Evolutionary conservation across 2,888 invertebrate species (phyloP).

Genomic region (Lasioglossum marginatum): DNA sequence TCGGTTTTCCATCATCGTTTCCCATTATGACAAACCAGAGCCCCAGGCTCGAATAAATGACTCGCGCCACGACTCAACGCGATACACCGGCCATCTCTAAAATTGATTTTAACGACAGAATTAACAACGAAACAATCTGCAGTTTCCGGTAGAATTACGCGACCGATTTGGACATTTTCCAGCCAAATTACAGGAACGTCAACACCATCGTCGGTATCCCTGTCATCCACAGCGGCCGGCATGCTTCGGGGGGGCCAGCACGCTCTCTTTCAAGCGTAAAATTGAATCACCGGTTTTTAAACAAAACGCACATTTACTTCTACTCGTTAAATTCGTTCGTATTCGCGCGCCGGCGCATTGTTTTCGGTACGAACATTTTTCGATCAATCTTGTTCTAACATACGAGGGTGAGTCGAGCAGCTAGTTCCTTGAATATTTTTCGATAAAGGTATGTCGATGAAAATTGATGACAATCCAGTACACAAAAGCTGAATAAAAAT

Average conservation of each 20-base stretch:
- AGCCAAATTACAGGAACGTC: constrained; percentile 73
- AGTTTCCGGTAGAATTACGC: constrained; percentile 63
- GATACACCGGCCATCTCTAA: constrained; percentile 21
- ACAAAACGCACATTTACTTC: constrained; percentile 66
- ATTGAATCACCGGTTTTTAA: constrained; percentile 74
- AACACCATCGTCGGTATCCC: constrained; percentile 70
- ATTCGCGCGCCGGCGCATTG: constrained; percentile 53
- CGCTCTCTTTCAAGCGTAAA: constrained; percentile 71
- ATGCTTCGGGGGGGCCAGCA: constrained; percentile 68
- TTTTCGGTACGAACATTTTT: constrained; percentile 50
- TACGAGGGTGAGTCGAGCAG: not conserved
- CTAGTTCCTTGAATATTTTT: not conserved
- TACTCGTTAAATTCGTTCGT: constrained; percentile 47
- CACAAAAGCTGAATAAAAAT: too few relatives aligned
- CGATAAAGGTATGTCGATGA: not conserved
- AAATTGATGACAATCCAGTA: too few relatives aligned
- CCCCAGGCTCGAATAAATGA: constrained; percentile 21
- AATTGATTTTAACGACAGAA: constrained; percentile 54
- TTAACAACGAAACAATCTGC: constrained; percentile 56
- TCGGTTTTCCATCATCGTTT: constrained; percentile 16
- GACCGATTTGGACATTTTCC: constrained; percentile 70
- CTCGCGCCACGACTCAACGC: not conserved
- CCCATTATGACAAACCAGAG: not conserved
- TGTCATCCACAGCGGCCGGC: constrained; percentile 69
- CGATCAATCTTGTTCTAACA: not conserved